These are phyloP conservation scores for Sclerurus mexicanus DNA, from an alignment of 2,113 vertebrate species.

Conservation along the genomic window DNA sequence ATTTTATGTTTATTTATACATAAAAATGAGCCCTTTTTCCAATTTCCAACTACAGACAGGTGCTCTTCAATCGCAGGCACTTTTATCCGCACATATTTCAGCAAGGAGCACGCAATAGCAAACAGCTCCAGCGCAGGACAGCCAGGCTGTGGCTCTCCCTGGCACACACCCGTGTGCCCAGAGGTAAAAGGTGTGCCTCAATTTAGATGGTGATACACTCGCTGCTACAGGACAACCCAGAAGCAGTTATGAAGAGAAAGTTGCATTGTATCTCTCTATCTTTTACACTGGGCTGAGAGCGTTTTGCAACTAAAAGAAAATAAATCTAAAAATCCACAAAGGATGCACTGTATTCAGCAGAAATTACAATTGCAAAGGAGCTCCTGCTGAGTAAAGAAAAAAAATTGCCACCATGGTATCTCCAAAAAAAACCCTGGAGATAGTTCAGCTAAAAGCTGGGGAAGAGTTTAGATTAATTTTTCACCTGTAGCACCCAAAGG, in stretches of 20 bases:
- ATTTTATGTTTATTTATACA: neutral
- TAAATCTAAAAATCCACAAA: neutral
- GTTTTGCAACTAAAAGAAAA: neutral
- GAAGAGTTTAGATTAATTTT: constrained; percentile 27
- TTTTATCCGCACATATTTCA: neutral
- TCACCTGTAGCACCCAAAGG: constrained; percentile 21
- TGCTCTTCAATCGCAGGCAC: neutral
- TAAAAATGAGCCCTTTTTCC: neutral
- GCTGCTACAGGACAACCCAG: neutral
- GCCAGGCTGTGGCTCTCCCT: neutral
- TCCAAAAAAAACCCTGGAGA: neutral
- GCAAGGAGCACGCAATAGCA: neutral
- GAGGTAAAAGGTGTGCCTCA: neutral
- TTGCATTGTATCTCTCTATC: neutral
- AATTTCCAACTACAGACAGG: neutral
- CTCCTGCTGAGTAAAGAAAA: neutral
- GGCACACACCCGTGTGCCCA: neutral
- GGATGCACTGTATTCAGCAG: neutral
- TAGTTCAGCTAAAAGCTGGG: neutral
- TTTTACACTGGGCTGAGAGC: neutral
- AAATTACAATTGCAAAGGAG: constrained; percentile 16
- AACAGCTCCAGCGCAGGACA: accelerated
- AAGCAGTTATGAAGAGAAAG: neutral
- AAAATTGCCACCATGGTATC: neutral
- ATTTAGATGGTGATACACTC: neutral